Base-by-base conservation (phyloP, 1,140 invertebrate species). In the Drosophila lacteicornis region DNA sequence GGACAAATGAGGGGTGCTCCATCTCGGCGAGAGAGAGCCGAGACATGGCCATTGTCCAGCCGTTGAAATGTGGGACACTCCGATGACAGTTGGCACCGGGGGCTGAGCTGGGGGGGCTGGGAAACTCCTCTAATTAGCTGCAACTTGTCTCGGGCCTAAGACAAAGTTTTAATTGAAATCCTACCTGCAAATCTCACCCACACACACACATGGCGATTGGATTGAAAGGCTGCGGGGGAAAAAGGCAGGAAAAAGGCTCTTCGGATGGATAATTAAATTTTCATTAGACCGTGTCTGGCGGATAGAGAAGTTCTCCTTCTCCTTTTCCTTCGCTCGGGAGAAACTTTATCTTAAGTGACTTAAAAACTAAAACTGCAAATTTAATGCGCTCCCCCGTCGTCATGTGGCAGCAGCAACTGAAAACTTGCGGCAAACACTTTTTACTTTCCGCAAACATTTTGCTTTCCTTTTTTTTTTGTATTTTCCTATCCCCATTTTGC, bases 321-420 rank as follows among this genome's bases (percentile, higher is more conserved):
- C 13, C 30, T 19, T n/a, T 15, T 42, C 33, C 33, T 81, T 62
- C 60, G 57, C 12, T 22, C 47, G 59, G 17, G 19, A 43, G 36
- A 66, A 88, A 88, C 71, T 87, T 88, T 75, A 80, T 80, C 68
- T 74, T 87, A 90, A 87, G 84, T 87, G 84, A 87, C 84, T 87
- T 87, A 87, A 80, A 75, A 87, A 88, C 84, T 83, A 84, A 84
- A 87, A 87, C 73, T 84, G 84, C 65, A 78, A 87, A 88, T 87
- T 88, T 88, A 87, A 87, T 87, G 81, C 78, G 84, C 80, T 80
- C 70, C 83, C 83, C 76, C 60, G 80, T 46, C 75, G 62, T 66
- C 53, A 73, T 80, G 73, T 68, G 84, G 80, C 59, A 69, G 50
- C 57, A 30, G 40, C 57, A 43, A 53, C 30, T 3, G 49, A 17